These are phyloP conservation scores for Mastigias papua DNA, from an alignment of 30 jellyfish, hydroid and myxozoan species.

Conservation along the genomic window DNA sequence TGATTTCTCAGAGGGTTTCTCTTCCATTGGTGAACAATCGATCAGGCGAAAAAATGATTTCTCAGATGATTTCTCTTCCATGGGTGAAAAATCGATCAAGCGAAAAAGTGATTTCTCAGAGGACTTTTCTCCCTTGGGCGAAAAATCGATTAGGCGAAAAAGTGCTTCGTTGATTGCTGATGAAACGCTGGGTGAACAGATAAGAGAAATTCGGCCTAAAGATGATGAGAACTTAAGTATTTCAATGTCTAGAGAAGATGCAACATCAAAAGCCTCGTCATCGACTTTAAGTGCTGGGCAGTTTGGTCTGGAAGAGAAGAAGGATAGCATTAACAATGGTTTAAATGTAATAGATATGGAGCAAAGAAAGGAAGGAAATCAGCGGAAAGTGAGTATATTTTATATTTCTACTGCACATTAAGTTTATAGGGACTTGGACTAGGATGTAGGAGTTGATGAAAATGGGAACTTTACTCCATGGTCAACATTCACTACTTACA, in stretches of 20 bases:
- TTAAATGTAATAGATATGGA: not conserved
- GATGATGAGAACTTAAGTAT: not conserved
- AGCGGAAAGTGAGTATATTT: not conserved
- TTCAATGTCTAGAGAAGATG: not conserved
- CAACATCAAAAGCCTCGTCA: not conserved
- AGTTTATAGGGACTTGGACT: no score
- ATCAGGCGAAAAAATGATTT: constrained; percentile 28
- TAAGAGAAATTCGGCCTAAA: constrained; percentile 2
- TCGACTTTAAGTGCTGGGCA: not conserved
- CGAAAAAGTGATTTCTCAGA: constrained; percentile 34
- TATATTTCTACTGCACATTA: not conserved
- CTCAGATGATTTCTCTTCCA: no score
- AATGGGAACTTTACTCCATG: no score
- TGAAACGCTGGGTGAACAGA: not conserved
- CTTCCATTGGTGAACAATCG: no score
- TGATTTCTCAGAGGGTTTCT: no score
- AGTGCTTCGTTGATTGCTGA: constrained; percentile 37
- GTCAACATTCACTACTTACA: no score
- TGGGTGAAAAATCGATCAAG: not conserved
- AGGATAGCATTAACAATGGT: not conserved
- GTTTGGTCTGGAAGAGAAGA: not conserved
- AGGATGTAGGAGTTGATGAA: no score
- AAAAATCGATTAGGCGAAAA: constrained; percentile 1
- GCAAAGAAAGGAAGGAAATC: not conserved
- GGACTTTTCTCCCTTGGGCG: not conserved